Base-by-base conservation (phyloP, 2,888 invertebrate genomes). In the Ctena decussata region DNA sequence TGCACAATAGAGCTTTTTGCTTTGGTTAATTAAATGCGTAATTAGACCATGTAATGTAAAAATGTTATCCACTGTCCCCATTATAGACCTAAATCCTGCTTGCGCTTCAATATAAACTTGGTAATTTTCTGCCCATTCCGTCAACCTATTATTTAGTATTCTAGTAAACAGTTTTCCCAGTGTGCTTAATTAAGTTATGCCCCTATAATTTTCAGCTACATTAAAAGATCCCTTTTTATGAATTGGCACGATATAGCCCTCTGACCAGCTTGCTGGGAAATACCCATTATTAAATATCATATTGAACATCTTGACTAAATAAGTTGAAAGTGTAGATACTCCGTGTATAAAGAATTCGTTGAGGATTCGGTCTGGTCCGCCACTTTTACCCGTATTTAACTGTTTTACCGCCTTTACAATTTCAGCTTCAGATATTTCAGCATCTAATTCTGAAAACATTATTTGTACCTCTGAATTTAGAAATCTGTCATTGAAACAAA, bases 61-160 rank as follows among this genome's bases (percentile, higher is more conserved):
- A 30, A 73, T 73, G 24, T 73, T 73, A 30, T 46, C 44, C 24
- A 27, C 32, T 12, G 73, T 73, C 1, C 27, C 44, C 49, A 73
- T 73, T 6, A 27, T 49, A 8, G 30, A 21, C 32, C 73, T 73
- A 46, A 73, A 73, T 5, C 73, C 46, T 32, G 49, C 44, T 30
- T 73, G 73, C 27, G 73, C 44, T 32, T 73, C 73, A 27, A 73
- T 49, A 46, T 73, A 73, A 18, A 73, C 30, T 46, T 73, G 35
- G 46, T 73, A 41, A 32, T n/a, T 46, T 46, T 46, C 73, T 12
- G 73, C 49, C 73, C 73, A 46, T 27, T 46, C 73, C 3, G 49
- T 30, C 12, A 73, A n/a, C 32, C 46, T 35, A 46, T 73, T 24
- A 32, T 73, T 73, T 46, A 73, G n/a, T 27, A 73, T 24, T 46